Evolutionary conservation across 2,797 vertebrate species (phyloP), one percentile per base, ranked within the genome.

Genomic region (Numenius phaeopus): DNA sequence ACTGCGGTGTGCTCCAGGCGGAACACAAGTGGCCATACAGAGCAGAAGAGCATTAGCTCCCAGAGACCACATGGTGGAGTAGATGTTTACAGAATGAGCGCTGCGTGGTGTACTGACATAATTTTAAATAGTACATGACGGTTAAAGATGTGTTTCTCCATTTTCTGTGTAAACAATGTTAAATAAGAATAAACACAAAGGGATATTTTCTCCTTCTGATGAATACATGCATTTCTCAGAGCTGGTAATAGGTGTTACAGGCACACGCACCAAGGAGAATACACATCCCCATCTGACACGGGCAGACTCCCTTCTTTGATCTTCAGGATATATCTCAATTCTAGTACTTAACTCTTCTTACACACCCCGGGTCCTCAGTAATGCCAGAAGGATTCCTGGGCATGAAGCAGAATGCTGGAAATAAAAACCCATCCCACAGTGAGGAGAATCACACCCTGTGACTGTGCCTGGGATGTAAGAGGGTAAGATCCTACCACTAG

Each of bases 41-140:
- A 86, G 87, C 58, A 72, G 75, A 97, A 40, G 20, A 91, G 97
- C 97, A 96, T 65, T 97, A 95, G 89, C 97, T 95, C 20, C 50
- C 72, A 40, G 39, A 98, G 50, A 90, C 97, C 97, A 97, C 97
- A 98, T 10, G 97, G 97, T 97, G 97, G 97, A 97, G 97, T 97
- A 84, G 76, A 91, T 62, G 97, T 96, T 98, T 97, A 84, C 84
- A 85, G 94, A 98, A 98, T 98, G 95, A 97, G 81, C 70, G 0
- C 71, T 76, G 90, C 90, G 5, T 19, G 47, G 20, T 29, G 87
- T 59, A 57, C 94, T 76, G 94, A 90, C 86, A 96, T 34, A 61
- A 92, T 96, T 96, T 95, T 76, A 95, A 96, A 96, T 81, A 70
- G 83, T 80, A 94, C 83, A 80, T 82, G 95, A 96, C 22, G 57